Percentiles rank a stretch among this genome's conserved stretches.
These are phyloP conservation scores for Lipotes vexillifer DNA, from an alignment of 2,113 vertebrate species.

Conservation along the genomic window DNA sequence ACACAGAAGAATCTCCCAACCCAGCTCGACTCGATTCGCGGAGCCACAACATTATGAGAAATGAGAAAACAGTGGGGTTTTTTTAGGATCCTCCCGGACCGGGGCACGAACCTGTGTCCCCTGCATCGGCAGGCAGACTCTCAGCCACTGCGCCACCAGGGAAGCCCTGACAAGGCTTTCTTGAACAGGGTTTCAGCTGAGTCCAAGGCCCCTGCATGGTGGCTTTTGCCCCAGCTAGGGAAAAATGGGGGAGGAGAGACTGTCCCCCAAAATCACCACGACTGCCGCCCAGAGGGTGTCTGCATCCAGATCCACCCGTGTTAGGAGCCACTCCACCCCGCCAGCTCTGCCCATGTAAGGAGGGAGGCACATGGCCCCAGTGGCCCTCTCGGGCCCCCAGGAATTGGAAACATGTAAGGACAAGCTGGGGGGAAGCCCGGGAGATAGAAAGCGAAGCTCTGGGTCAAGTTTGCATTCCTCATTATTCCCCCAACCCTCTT, in stretches of 20 bases:
- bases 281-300: too few species aligned
- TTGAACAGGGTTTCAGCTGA: neutral
- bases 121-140: too few species aligned
- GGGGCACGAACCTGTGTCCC: too few species aligned
- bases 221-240: neutral
- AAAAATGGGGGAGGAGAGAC: neutral
- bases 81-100: neutral
- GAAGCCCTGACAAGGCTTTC: neutral
- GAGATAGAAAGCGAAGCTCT: conserved; percentile 52
- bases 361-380: neutral
- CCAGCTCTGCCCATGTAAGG: neutral
- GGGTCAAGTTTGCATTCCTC: conserved; percentile 75
- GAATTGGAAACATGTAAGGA: conserved; percentile 27
- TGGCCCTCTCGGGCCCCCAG: neutral
- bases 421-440: conserved; percentile 2
- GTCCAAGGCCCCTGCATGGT: neutral
- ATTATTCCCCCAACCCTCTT: conserved; percentile 71
- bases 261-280: neutral
- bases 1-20: neutral
- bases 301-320: neutral
- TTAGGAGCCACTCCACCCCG: neutral
- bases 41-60: neutral
- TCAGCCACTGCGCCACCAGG: too few species aligned
- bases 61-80: neutral
- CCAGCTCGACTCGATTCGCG: neutral